phyloP scores from a whole-genome alignment of 2,797 vertebrate species.

The Megaceryle alcyon region DNA sequence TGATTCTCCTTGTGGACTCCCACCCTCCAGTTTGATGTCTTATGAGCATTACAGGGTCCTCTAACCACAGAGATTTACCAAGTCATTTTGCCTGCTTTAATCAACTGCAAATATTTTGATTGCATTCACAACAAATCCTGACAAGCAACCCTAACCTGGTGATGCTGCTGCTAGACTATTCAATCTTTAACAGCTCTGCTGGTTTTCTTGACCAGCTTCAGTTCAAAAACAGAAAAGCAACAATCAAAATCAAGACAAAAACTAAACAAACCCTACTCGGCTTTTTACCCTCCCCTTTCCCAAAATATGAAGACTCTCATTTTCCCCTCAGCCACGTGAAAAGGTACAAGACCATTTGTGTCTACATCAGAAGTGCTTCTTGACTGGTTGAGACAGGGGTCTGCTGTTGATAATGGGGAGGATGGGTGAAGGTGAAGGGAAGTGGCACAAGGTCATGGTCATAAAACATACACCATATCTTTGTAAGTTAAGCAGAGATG shows the following conservation, averaged over 20 bases:
- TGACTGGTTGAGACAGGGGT: background rate
- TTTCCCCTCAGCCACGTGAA: background rate
- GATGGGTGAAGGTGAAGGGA: background rate
- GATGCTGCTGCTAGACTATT: background rate
- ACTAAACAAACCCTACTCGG: background rate
- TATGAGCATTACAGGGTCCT: background rate
- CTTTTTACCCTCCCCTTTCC: background rate
- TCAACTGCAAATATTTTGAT: background rate
- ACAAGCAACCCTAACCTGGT: background rate
- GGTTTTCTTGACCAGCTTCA: background rate
- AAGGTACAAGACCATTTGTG: background rate
- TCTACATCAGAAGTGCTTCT: background rate
- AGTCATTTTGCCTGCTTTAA: background rate
- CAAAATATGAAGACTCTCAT: background rate
- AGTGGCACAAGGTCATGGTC: background rate
- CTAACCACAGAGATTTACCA: background rate
- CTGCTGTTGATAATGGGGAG: background rate
- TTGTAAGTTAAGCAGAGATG: background rate
- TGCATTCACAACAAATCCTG: background rate
- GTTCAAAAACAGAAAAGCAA: background rate
- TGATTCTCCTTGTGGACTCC: background rate
- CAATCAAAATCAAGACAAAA: background rate
- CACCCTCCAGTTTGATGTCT: background rate
- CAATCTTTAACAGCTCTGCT: background rate
- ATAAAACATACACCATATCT: background rate